Conservation (phyloP, 2,113 vertebrate species). For the Malurus elegans region DNA sequence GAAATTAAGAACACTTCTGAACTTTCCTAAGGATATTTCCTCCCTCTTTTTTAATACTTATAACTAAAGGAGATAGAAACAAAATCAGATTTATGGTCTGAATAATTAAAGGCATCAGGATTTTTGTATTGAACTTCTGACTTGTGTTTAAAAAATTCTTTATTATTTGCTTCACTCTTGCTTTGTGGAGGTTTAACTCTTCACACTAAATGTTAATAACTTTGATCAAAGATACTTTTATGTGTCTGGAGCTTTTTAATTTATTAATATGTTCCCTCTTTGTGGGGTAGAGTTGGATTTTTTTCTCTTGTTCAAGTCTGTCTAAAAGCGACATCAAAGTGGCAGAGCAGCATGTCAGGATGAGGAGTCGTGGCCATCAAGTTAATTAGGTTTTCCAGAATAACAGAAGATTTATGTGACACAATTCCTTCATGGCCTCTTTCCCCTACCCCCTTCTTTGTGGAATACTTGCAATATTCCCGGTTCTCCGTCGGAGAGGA, state of each 20-base stretch:
- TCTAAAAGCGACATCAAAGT: constrained; percentile 6
- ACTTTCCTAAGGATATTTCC: not conserved
- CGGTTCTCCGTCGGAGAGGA: rapidly evolving
- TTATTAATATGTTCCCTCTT: not conserved
- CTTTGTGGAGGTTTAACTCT: constrained; percentile 12
- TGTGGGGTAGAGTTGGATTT: not conserved
- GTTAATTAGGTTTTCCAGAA: not conserved
- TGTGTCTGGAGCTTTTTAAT: constrained; percentile 18
- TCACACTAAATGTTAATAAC: not conserved
- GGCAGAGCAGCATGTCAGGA: not conserved
- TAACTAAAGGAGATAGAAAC: not conserved
- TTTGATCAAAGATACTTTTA: constrained; percentile 43
- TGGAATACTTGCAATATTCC: not conserved
- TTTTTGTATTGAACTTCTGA: not conserved
- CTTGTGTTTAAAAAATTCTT: not conserved
- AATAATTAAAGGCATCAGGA: not conserved
- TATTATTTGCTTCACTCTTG: not conserved
- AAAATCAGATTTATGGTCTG: not conserved
- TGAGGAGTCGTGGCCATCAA: not conserved
- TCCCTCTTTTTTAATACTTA: not conserved
- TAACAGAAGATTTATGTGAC: not conserved
- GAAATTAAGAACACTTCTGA: not conserved
- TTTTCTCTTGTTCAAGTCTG: not conserved
- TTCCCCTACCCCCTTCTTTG: not conserved
- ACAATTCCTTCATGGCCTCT: not conserved